Percentiles rank a stretch among this genome's conserved stretches.
These are phyloP conservation scores for Peromyscus leucopus DNA, from an alignment of 2,113 vertebrate species.

Conservation along the genomic window DNA sequence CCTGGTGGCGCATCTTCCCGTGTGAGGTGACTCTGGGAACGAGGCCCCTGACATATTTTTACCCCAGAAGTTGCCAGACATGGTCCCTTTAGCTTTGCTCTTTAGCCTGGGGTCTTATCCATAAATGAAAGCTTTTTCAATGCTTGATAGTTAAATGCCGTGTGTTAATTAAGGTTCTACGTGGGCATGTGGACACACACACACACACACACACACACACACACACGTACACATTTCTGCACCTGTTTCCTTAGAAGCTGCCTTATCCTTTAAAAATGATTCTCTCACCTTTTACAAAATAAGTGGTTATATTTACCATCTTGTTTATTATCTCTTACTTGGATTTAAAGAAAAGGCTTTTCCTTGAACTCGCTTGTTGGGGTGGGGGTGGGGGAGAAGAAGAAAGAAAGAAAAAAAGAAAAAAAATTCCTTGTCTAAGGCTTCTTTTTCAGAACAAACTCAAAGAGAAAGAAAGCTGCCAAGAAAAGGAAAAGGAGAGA, in stretches of 20 bases:
- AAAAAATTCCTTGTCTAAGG: neutral
- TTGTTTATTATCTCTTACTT: neutral
- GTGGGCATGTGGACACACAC: neutral
- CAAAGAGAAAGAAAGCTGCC: neutral
- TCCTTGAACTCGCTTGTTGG: neutral
- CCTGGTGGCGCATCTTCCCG: neutral
- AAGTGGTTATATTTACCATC: neutral
- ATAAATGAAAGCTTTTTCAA: neutral
- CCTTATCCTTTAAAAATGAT: conserved; percentile 42
- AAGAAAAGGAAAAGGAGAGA: neutral
- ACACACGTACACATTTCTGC: neutral
- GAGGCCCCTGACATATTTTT: neutral
- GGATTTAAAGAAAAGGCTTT: conserved; percentile 17
- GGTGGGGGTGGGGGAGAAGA: too few relatives aligned
- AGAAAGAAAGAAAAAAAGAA: neutral
- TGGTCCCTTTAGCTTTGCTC: neutral
- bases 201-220: too few relatives aligned
- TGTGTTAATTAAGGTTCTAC: neutral
- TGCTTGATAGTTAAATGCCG: neutral
- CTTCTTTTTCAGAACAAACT: conserved; percentile 9
- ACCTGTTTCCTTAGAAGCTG: neutral
- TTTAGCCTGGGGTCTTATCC: neutral
- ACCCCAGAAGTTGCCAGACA: neutral
- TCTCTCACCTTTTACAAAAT: neutral
- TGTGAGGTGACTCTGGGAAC: neutral